Percentiles rank a stretch among this genome's conserved stretches.
phyloP scores from a whole-genome alignment of 2,113 vertebrate species.

The Hepsetus odoe region DNA sequence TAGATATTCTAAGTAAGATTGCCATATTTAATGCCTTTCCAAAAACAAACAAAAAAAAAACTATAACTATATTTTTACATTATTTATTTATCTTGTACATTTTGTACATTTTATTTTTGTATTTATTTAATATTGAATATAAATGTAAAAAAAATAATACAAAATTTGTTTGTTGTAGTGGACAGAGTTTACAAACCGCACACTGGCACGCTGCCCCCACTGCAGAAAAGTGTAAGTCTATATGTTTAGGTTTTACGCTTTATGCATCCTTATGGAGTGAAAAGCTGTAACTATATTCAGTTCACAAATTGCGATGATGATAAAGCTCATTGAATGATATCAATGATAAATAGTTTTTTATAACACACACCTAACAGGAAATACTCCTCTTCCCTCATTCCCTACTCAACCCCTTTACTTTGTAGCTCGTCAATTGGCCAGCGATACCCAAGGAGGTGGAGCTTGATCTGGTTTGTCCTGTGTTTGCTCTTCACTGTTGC shows the following conservation, averaged over 20 bases:
- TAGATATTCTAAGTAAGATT: too few species aligned
- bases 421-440: conserved; percentile 86
- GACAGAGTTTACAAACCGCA: conserved; percentile 86
- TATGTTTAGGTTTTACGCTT: neutral
- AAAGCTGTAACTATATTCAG: too few species aligned
- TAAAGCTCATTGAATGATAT: too few species aligned
- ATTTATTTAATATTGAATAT: too few species aligned
- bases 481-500: conserved; percentile 74
- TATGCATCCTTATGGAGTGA: too few species aligned
- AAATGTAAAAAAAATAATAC: neutral
- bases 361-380: neutral
- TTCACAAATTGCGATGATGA: neutral
- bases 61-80: too few species aligned
- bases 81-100: too few species aligned
- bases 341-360: neutral
- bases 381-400: neutral
- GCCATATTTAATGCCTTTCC: too few species aligned
- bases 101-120: too few species aligned
- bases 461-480: conserved; percentile 81
- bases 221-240: conserved; percentile 86
- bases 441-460: conserved; percentile 82
- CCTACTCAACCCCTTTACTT: conserved; percentile 1
- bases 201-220: conserved; percentile 86
- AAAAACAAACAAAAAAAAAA: too few species aligned
- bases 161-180: conserved; percentile 70